Evolutionary conservation across 2,888 invertebrate genomes (phyloP).

Genomic region (Sepioteuthis lessoniana): DNA sequence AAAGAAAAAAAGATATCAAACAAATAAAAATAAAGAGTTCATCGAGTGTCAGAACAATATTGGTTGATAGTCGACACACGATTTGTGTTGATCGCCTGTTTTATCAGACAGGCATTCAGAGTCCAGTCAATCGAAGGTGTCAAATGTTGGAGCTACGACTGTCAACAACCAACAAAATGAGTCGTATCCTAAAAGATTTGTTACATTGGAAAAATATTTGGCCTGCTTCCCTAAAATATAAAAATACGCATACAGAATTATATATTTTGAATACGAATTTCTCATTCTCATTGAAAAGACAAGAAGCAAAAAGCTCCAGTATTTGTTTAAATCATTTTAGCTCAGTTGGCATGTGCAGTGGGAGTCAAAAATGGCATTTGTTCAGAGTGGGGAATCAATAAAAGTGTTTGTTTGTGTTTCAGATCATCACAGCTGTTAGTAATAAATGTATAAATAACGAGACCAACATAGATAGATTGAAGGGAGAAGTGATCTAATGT

Average conservation of each 20-base stretch:
- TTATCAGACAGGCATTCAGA: neutral
- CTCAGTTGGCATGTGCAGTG: neutral
- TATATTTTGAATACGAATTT: conserved; percentile 20
- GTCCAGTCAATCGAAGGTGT: conserved; percentile 33
- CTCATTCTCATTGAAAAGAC: neutral
- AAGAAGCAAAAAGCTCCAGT: neutral
- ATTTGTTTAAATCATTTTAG: neutral
- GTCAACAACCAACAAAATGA: neutral
- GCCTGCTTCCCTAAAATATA: conserved; percentile 33
- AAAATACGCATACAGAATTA: conserved; percentile 33
- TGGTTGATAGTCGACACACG: neutral
- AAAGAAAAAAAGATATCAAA: neutral
- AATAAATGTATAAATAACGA: neutral
- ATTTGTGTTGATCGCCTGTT: neutral
- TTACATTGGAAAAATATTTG: conserved; percentile 23
- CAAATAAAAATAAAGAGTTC: neutral
- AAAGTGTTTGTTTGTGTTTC: neutral
- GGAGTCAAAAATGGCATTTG: neutral
- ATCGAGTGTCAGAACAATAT: neutral
- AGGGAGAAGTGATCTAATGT: neutral
- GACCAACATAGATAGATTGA: neutral
- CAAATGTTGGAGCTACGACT: neutral
- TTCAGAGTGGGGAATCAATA: neutral
- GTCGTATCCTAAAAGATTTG: neutral
- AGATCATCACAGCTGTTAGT: neutral